These are phyloP conservation scores for Gymnothorax reevesii DNA, from an alignment of 2,797 vertebrate species.

Conservation along the genomic window DNA sequence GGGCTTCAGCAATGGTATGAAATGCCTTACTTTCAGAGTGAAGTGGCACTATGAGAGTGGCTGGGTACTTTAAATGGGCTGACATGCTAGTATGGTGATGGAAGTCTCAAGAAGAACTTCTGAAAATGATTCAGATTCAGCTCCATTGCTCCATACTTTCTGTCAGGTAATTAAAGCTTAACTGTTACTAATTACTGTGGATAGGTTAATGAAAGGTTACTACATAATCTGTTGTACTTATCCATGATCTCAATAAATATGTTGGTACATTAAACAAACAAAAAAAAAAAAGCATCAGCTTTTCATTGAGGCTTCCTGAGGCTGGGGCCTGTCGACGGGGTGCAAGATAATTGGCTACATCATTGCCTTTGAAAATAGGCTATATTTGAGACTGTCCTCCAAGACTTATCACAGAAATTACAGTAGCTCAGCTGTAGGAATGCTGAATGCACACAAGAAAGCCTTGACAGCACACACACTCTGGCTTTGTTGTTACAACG, in stretches of 20 bases:
- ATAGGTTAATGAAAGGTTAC: background rate
- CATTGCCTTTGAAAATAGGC: background rate
- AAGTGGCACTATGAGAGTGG: background rate
- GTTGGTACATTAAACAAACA: background rate
- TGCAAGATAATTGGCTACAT: background rate
- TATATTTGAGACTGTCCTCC: background rate
- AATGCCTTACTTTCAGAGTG: background rate
- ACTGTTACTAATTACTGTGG: background rate
- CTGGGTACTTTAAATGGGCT: background rate
- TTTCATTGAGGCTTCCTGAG: background rate
- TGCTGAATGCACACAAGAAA: background rate
- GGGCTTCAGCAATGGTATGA: background rate
- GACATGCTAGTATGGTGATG: background rate
- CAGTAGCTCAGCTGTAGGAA: background rate
- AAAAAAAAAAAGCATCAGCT: background rate
- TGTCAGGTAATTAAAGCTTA: background rate
- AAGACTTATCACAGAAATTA: background rate
- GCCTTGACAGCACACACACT: background rate
- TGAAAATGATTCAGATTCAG: background rate
- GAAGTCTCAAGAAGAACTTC: background rate
- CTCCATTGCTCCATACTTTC: background rate
- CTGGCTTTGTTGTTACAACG: background rate
- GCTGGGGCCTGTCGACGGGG: background rate
- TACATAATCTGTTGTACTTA: background rate
- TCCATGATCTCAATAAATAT: background rate